Evolutionary conservation across 2,797 vertebrate genomes (phyloP), one percentile per base, ranked within the genome.

Genomic region (Geotria australis): DNA sequence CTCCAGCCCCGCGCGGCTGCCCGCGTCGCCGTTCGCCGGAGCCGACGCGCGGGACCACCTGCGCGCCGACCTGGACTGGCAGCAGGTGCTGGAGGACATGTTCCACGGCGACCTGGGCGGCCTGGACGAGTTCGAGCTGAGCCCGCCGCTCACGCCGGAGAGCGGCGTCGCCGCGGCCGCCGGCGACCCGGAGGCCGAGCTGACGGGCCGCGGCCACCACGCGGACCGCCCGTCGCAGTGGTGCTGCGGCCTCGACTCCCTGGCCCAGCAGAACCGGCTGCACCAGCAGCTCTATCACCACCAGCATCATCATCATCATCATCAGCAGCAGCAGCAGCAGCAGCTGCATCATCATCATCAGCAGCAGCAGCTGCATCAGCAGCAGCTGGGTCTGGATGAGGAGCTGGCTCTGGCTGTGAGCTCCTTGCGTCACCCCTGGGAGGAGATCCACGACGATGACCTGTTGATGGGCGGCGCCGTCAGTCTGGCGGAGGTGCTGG

Each of bases 31-130:
- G 24, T 38, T 68, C 64, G 10, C 84, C 91, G 2, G 81, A 83
- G 13, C 79, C 78, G 61, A 75, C 73, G 80, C 86, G 62, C 69
- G 83, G 56, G 83, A 77, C 2, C 76, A 79, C 0, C 75, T 95
- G 56, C 89, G 88, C 65, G 85, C 83, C 8, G 78, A 78, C 71
- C 93, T 94, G 61, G 85, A 94, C 72, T 96, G 86, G 88, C 80
- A 88, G 49, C 78, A 79, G 61, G 70, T 95, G 64, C 77, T 94
- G 5, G 74, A 88, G 24, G 24, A 38, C 24, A 38, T 38, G 24
- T 38, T 38, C 24, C 24, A 38, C 24, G 24, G 24, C 5, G 24
- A 38, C 24, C 24, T 38, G 5, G 24, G 24, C 24, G 24, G 24
- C 24, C 24, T 38, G 24, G 24, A 24, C 24, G 24, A 38, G 24